phyloP scores from a whole-genome alignment of 2,113 vertebrate genomes.

The Pelusios castaneus region DNA sequence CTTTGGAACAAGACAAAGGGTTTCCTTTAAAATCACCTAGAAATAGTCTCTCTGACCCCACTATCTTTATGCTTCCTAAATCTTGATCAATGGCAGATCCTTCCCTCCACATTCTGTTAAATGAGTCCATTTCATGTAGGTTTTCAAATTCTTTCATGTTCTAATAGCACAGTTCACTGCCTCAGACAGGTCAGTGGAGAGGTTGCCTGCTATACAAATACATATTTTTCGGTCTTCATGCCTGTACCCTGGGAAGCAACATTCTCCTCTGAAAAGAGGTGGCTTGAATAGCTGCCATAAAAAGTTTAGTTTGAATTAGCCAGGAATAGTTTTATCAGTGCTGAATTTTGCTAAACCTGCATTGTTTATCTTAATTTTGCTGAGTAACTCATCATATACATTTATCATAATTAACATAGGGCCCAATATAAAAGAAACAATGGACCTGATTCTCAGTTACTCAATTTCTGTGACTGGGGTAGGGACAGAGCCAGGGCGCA shows the following conservation, averaged over 20 bases:
- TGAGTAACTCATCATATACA: background rate
- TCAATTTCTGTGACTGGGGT: background rate
- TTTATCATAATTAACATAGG: background rate
- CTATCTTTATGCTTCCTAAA: background rate
- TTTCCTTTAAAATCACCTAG: constrained; percentile 9
- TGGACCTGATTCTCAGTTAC: background rate
- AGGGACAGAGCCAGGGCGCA: background rate
- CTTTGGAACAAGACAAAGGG: no score
- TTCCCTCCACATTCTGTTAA: background rate
- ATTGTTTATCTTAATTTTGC: background rate
- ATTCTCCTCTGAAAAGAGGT: background rate
- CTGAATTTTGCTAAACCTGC: background rate
- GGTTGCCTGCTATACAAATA: background rate
- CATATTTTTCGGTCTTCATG: background rate
- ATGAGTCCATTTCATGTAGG: background rate
- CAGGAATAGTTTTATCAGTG: background rate
- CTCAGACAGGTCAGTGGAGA: background rate
- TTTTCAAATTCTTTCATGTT: constrained; percentile 1
- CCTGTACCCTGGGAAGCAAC: background rate
- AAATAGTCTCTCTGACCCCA: constrained; percentile 17
- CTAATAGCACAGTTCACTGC: background rate
- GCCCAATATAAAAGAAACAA: background rate
- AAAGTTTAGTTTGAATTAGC: background rate
- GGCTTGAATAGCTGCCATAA: background rate
- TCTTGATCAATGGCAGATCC: background rate